These are phyloP conservation scores for Carollia perspicillata DNA, from an alignment of 2,113 vertebrate genomes.

Conservation along the genomic window DNA sequence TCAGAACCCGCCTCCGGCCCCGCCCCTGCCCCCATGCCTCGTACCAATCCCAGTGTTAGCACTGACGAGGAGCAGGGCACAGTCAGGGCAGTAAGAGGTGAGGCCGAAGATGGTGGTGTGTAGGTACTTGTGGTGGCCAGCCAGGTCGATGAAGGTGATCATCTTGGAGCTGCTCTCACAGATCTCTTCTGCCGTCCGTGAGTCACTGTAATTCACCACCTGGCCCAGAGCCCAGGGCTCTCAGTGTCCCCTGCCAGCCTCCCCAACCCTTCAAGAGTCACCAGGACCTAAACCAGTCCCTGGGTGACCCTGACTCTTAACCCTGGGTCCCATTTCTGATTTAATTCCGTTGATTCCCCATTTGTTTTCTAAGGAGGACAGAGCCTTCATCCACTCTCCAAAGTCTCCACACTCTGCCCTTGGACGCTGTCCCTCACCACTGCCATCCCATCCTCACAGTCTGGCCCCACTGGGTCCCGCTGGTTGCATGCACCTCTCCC, in stretches of 20 bases:
- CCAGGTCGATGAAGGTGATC: conserved; percentile 99
- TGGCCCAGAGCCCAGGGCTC: conserved; percentile 72
- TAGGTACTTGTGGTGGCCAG: conserved; percentile 98
- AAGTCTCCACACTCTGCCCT: not conserved
- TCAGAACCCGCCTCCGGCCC: not conserved
- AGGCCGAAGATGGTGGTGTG: conserved; percentile 99
- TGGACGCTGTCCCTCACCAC: conserved; percentile 1
- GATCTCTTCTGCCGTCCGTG: conserved; percentile 96
- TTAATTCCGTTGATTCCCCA: not conserved
- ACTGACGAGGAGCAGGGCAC: conserved; percentile 97
- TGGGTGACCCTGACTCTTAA: conserved; percentile 34
- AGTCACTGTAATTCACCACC: conserved; percentile 99
- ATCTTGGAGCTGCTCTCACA: conserved; percentile 99
- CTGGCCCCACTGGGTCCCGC: conserved; percentile 52
- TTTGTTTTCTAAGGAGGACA: conserved; percentile 6
- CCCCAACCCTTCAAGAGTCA: conserved; percentile 35
- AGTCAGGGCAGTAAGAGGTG: conserved; percentile 98
- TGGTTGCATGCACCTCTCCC: conserved; percentile 89
- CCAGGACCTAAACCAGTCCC: conserved; percentile 40
- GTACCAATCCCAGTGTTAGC: conserved; percentile 98
- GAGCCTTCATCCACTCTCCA: not conserved
- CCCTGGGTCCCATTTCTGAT: conserved; percentile 14
- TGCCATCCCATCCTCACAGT: conserved; percentile 44
- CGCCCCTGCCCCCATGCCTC: not conserved
- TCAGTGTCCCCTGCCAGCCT: conserved; percentile 58